Conservation (phyloP, 2,113 vertebrate species). For the Sterrhoptilus dennistouni region DNA sequence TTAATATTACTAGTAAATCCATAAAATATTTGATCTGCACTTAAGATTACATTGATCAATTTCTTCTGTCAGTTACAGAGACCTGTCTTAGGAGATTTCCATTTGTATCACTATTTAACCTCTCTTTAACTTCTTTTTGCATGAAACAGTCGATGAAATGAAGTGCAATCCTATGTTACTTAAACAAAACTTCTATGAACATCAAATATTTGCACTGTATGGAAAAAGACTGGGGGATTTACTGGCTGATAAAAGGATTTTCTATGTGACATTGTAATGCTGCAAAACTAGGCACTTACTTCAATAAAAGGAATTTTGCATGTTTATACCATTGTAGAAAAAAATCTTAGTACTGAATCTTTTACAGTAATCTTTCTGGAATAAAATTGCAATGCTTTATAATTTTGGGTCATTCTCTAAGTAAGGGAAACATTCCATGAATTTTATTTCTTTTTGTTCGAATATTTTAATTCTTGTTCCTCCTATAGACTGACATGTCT, state of each 20-base stretch:
- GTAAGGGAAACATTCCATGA: neutral
- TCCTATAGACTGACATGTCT: neutral
- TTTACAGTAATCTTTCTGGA: neutral
- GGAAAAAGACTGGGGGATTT: neutral
- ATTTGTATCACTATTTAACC: neutral
- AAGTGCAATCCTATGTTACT: neutral
- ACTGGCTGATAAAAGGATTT: neutral
- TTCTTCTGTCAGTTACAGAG: neutral
- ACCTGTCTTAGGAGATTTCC: neutral
- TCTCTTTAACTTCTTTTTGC: neutral
- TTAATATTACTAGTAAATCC: neutral
- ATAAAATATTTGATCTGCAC: neutral
- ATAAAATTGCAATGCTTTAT: neutral
- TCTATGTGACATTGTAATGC: neutral
- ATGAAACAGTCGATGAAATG: neutral
- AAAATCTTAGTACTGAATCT: neutral
- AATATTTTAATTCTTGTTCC: neutral
- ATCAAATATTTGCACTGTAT: neutral
- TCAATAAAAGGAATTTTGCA: neutral
- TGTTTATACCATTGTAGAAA: neutral
- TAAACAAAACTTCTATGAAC: neutral
- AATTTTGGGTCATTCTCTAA: neutral
- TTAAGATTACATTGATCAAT: neutral
- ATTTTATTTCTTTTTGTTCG: neutral
- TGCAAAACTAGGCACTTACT: neutral